These are phyloP conservation scores for Sipha maydis DNA, from an alignment of 2,888 invertebrate genomes.

Conservation along the genomic window DNA sequence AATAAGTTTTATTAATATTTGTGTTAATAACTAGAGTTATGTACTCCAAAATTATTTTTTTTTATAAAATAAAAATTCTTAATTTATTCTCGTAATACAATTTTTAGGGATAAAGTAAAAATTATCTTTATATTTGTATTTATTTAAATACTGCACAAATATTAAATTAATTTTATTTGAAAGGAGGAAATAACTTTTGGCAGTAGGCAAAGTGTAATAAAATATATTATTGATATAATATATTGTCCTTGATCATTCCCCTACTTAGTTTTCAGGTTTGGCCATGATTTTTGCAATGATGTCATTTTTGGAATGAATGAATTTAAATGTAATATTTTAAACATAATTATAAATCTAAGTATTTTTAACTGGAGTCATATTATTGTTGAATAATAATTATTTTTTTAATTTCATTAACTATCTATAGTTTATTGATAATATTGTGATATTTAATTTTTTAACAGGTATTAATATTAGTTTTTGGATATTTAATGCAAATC, in stretches of 20 bases:
- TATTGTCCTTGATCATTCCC: constrained; percentile 45
- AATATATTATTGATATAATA: constrained; percentile 22
- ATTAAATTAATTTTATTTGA: background rate
- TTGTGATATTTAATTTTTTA: background rate
- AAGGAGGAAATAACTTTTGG: constrained; percentile 19
- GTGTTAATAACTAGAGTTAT: too few relatives aligned
- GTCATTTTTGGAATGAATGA: constrained; percentile 42
- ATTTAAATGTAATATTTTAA: background rate
- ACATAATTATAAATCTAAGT: too few relatives aligned
- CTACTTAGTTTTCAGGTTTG: constrained; percentile 14
- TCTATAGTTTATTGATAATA: background rate
- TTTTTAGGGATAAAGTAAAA: too few relatives aligned
- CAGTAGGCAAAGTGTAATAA: background rate
- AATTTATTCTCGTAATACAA: too few relatives aligned
- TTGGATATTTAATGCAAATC: too few relatives aligned
- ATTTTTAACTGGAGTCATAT: too few relatives aligned
- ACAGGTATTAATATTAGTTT: background rate
- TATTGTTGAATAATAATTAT: too few relatives aligned
- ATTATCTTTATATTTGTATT: too few relatives aligned
- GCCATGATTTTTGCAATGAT: constrained; percentile 33
- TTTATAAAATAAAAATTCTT: too few relatives aligned
- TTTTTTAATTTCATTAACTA: too few relatives aligned
- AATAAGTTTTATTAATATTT: too few relatives aligned
- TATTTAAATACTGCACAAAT: background rate
- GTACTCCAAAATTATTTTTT: too few relatives aligned